These are phyloP conservation scores for Myiozetetes cayanensis DNA, from an alignment of 2,113 vertebrate genomes.

Conservation along the genomic window DNA sequence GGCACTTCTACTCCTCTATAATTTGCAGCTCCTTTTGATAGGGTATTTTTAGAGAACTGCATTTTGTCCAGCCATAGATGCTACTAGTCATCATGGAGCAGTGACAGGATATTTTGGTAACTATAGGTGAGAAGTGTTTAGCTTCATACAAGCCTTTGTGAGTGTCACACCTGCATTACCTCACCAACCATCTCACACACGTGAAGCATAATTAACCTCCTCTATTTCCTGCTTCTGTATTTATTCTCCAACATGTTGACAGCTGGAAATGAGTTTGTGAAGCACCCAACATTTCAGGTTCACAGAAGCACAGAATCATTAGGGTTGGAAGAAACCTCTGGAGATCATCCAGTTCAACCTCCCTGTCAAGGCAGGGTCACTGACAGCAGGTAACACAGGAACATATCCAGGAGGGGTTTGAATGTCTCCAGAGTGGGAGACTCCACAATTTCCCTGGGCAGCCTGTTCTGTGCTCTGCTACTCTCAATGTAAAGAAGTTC, in stretches of 20 bases:
- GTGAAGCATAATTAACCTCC: background rate
- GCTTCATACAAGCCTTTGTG: background rate
- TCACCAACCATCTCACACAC: background rate
- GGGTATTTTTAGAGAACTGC: background rate
- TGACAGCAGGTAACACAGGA: background rate
- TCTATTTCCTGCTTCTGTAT: background rate
- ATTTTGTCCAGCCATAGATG: background rate
- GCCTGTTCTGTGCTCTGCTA: background rate
- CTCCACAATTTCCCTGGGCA: background rate
- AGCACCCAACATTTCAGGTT: background rate
- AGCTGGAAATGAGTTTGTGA: background rate
- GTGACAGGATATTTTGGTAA: background rate
- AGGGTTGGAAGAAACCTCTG: background rate
- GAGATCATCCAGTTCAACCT: background rate
- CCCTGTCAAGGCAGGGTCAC: background rate
- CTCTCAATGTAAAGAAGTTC: background rate
- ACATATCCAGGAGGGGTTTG: background rate
- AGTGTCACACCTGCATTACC: constrained; percentile 3
- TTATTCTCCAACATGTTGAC: background rate
- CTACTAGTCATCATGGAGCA: rapidly evolving
- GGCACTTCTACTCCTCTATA: background rate
- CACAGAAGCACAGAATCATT: background rate
- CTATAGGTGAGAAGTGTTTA: background rate
- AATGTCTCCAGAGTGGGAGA: background rate
- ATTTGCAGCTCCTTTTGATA: background rate